phyloP scores from a whole-genome alignment of 2,888 invertebrate species.

The Daptonema setosum region DNA sequence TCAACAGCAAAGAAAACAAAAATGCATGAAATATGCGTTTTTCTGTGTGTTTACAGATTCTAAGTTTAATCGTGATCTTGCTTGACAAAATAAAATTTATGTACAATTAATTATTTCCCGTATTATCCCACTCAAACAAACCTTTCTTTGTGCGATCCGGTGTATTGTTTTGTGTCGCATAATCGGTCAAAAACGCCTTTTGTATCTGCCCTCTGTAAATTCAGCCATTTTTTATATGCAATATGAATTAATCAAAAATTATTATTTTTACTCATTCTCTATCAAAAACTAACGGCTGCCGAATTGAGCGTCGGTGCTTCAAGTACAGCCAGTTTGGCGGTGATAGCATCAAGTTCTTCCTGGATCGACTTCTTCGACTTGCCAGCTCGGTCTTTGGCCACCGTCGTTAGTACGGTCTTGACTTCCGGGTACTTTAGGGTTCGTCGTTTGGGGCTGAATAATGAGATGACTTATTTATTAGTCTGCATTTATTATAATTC shows the following conservation, averaged over 20 bases:
- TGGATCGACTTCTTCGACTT: conserved; percentile 19
- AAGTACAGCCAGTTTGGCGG: conserved; percentile 18
- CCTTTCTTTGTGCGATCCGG: conserved; percentile 7
- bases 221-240: too few relatives aligned
- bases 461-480: background rate
- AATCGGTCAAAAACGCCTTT: conserved; percentile 22
- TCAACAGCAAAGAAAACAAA: too few relatives aligned
- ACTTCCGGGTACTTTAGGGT: conserved; percentile 23
- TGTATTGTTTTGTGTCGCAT: conserved; percentile 24
- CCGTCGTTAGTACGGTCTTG: conserved; percentile 20
- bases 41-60: too few relatives aligned
- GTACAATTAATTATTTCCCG: too few relatives aligned
- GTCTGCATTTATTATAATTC: background rate
- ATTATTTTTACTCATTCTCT: too few relatives aligned
- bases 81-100: too few relatives aligned
- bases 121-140: too few relatives aligned
- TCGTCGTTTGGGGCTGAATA: conserved; percentile 23
- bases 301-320: conserved; percentile 20
- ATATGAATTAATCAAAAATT: too few relatives aligned
- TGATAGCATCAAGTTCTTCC: conserved; percentile 23
- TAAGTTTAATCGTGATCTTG: too few relatives aligned
- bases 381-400: conserved; percentile 21
- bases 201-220: conserved; percentile 7
- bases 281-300: conserved; percentile 16
- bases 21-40: too few relatives aligned